Conservation (phyloP, 2,113 vertebrate species). For the Epinephelus moara region DNA sequence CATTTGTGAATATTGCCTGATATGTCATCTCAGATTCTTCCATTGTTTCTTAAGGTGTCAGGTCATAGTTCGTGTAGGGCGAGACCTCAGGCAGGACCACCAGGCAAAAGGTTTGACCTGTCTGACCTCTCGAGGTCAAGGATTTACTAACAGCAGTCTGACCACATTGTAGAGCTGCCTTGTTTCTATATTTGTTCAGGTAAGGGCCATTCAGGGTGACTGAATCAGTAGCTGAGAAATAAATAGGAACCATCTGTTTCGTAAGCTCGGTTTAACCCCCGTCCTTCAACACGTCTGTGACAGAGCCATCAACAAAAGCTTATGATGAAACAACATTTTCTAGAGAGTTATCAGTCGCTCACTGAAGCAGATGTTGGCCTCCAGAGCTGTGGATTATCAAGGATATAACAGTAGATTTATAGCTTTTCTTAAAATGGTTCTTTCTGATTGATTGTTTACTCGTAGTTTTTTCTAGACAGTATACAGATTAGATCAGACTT, state of each 20-base stretch:
- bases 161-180: slow-evolving; percentile 20
- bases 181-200: slow-evolving; percentile 33
- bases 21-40: background rate
- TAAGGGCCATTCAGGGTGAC: slow-evolving; percentile 20
- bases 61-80: background rate
- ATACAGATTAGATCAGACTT: no score
- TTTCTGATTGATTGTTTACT: background rate
- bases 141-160: slow-evolving; percentile 32
- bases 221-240: slow-evolving; percentile 32
- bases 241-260: slow-evolving; percentile 45
- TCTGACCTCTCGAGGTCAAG: slow-evolving; percentile 12
- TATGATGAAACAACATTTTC: slow-evolving; percentile 9
- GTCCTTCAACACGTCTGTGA: background rate
- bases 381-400: background rate
- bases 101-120: background rate
- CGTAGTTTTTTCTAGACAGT: background rate
- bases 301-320: slow-evolving; percentile 21
- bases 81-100: background rate
- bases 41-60: slow-evolving; percentile 14
- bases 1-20: background rate
- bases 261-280: background rate
- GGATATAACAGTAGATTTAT: background rate
- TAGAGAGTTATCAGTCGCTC: background rate
- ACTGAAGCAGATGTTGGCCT: background rate
- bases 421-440: background rate